Evolutionary conservation across 2,797 vertebrate species (phyloP).

Genomic region (Pseudochromis fuscus): DNA sequence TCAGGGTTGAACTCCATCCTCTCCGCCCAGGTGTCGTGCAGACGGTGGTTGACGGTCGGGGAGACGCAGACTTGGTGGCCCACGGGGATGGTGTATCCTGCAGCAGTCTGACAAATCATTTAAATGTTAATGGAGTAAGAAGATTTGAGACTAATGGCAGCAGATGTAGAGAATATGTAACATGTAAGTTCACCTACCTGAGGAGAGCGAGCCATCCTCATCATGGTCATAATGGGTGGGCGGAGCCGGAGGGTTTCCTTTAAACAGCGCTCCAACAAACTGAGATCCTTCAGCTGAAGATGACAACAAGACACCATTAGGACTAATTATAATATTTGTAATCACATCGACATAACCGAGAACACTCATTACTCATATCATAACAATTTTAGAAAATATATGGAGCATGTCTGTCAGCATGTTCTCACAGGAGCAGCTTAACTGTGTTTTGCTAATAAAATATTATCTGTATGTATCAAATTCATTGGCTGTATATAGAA

Average conservation of each 20-base stretch:
- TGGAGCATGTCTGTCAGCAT: not conserved
- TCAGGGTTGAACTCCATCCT: constrained; percentile 91
- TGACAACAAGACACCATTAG: not conserved
- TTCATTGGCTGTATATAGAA: too few relatives aligned
- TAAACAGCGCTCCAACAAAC: constrained; percentile 92
- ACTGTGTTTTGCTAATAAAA: too few relatives aligned
- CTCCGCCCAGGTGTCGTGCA: constrained; percentile 90
- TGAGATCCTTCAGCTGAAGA: constrained; percentile 92
- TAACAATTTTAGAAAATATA: not conserved
- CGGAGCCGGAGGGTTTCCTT: constrained; percentile 96
- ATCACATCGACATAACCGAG: not conserved
- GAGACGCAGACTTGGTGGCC: constrained; percentile 99
- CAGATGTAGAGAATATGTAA: too few relatives aligned
- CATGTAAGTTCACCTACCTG: constrained; percentile 82
- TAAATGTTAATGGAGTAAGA: too few relatives aligned
- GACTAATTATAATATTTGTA: not conserved
- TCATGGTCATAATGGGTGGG: constrained; percentile 99
- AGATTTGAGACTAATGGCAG: too few relatives aligned
- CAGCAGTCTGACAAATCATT: constrained; percentile 85
- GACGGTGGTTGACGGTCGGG: constrained; percentile 97
- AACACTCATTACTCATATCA: not conserved
- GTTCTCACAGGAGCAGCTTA: too few relatives aligned
- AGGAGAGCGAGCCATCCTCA: constrained; percentile 94
- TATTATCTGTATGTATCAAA: too few relatives aligned
- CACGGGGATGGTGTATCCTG: constrained; percentile 92